A percentile compares a stretch with the other conserved stretches of the same genome.
Evolutionary conservation across 1,140 invertebrate species (phyloP).

Genomic region (Saccostrea glomerata): DNA sequence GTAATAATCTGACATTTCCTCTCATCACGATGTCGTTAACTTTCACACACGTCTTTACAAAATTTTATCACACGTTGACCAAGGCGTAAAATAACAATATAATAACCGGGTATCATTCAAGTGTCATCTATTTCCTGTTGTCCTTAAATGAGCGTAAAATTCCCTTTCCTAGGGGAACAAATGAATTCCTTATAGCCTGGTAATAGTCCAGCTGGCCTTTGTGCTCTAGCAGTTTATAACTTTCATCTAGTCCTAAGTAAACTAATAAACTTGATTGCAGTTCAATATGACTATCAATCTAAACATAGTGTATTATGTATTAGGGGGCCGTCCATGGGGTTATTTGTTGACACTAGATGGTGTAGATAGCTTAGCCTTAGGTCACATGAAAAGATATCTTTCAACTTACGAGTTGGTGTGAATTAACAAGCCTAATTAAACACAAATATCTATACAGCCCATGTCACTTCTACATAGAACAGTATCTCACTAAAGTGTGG

Average conservation of each 20-base stretch:
- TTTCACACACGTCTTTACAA: background rate
- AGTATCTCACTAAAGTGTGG: background rate
- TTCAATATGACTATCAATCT: constrained; percentile 23
- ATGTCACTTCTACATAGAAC: background rate
- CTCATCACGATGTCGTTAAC: background rate
- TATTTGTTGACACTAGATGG: constrained; percentile 4
- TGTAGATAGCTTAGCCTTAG: background rate
- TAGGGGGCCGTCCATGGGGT: background rate
- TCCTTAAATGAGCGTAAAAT: constrained; percentile 16
- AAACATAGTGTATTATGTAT: background rate
- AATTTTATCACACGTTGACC: background rate
- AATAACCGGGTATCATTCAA: background rate
- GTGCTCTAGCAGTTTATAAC: background rate
- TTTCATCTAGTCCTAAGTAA: constrained; percentile 2
- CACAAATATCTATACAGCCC: background rate
- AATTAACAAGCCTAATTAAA: background rate
- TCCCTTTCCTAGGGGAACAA: background rate
- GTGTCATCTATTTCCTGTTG: constrained; percentile 17
- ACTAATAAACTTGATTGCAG: constrained; percentile 36
- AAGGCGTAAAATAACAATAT: background rate
- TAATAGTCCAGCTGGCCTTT: background rate
- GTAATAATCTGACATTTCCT: background rate
- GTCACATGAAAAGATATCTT: background rate
- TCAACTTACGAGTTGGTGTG: background rate
- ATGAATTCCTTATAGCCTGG: background rate